These are phyloP conservation scores for Dicerorhinus sumatrensis DNA, from an alignment of 2,113 vertebrate species.

Conservation along the genomic window DNA sequence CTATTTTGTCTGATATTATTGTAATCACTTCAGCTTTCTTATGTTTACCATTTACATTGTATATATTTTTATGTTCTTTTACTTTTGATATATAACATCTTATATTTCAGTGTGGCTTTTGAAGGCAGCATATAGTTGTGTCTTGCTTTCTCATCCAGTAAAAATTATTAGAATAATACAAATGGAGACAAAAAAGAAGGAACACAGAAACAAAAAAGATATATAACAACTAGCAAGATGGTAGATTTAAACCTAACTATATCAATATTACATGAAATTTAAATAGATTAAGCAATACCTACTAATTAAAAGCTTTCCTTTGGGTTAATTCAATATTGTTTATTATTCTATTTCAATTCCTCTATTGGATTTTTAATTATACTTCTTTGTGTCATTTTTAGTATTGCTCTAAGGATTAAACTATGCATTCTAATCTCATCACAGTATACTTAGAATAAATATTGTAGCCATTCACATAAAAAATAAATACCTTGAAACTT, in stretches of 20 bases:
- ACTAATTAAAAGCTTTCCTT: conserved; percentile 30
- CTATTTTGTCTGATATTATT: not conserved
- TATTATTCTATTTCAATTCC: not conserved
- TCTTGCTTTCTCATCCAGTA: not conserved
- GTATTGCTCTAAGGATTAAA: not conserved
- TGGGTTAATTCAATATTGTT: not conserved
- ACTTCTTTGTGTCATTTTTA: not conserved
- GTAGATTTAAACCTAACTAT: not conserved
- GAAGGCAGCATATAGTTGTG: not conserved
- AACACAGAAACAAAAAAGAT: not conserved
- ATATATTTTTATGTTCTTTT: not conserved
- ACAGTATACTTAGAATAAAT: not conserved
- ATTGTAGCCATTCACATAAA: not conserved
- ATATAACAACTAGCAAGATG: not conserved
- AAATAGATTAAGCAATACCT: not conserved
- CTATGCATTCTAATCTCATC: not conserved
- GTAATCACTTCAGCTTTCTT: not conserved
- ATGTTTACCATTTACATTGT: not conserved
- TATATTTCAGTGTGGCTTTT: not conserved
- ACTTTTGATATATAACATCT: not conserved
- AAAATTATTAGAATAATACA: not conserved
- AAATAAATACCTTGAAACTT: not conserved
- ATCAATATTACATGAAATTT: not conserved
- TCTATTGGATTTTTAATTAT: not conserved
- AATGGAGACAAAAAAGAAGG: not conserved